Conservation (phyloP, 2,888 invertebrate species). For the Hyalella azteca region DNA sequence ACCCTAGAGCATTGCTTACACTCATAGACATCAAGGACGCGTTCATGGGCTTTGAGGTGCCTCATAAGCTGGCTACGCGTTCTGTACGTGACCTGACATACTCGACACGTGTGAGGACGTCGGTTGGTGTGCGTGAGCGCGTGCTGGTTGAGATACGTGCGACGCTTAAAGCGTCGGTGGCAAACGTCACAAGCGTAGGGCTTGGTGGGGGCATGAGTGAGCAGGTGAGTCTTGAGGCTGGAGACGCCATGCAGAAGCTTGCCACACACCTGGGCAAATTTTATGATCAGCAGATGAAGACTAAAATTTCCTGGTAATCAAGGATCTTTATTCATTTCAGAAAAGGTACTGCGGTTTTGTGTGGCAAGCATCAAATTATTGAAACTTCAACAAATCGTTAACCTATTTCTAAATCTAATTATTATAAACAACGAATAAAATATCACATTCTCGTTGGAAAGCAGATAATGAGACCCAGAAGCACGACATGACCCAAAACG, state of each 20-base stretch:
- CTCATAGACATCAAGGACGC: background rate
- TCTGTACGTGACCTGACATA: conserved; percentile 43
- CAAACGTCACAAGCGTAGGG: conserved; percentile 49
- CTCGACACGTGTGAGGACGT: conserved; percentile 44
- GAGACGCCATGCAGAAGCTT: conserved; percentile 45
- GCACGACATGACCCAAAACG: background rate
- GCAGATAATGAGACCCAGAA: background rate
- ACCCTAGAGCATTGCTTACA: conserved; percentile 50
- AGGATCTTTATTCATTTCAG: background rate
- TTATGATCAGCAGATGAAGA: background rate
- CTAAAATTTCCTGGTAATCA: background rate
- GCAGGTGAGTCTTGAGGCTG: conserved; percentile 47
- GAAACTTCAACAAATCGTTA: background rate
- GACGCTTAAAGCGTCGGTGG: conserved; percentile 44
- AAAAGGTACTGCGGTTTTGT: no score
- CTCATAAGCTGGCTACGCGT: conserved; percentile 40
- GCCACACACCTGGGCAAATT: conserved; percentile 44
- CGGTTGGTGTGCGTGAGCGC: conserved; percentile 52
- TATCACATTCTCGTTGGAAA: background rate
- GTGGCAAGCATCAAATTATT: background rate
- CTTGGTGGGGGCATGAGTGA: conserved; percentile 47
- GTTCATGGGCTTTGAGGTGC: conserved; percentile 40
- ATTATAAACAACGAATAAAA: background rate
- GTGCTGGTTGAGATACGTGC: conserved; percentile 46
- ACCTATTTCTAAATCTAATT: background rate